Conservation (phyloP, 1,140 invertebrate genomes). For the Monomorium pharaonis region DNA sequence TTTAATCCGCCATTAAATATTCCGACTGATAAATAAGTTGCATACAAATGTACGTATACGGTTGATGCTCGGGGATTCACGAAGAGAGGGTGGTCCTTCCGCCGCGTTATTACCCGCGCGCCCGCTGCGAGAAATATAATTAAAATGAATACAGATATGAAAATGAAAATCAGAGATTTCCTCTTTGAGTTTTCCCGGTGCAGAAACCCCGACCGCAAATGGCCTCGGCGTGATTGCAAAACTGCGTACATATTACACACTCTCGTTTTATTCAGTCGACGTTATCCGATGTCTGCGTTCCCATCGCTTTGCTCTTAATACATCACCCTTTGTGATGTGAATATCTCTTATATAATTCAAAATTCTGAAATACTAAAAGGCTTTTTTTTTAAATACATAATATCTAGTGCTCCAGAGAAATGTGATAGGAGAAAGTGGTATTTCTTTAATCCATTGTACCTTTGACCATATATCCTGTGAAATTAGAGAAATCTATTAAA, state of each 20-base stretch:
- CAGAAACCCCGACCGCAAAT: not conserved
- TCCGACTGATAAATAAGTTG: constrained; percentile 53
- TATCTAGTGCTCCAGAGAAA: not conserved
- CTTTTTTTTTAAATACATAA: not conserved
- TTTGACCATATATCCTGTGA: too few species aligned
- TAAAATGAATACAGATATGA: constrained; percentile 27
- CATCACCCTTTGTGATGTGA: not conserved
- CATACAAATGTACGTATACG: not conserved
- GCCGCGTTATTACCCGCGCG: not conserved
- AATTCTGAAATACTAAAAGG: not conserved
- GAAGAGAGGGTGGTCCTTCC: not conserved
- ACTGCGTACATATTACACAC: not conserved
- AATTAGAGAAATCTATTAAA: too few species aligned
- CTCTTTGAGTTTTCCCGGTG: not conserved
- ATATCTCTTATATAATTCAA: not conserved
- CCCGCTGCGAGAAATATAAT: constrained; percentile 7
- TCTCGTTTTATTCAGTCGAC: not conserved
- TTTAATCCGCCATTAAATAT: constrained; percentile 51
- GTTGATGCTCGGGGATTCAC: not conserved
- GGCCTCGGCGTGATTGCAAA: not conserved
- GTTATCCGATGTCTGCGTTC: not conserved
- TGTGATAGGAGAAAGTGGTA: not conserved
- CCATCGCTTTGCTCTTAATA: not conserved
- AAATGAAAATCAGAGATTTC: constrained; percentile 5
- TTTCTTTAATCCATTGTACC: too few species aligned